Evolutionary conservation across 2,113 vertebrate species (phyloP).

Genomic region (Indicator indicator): DNA sequence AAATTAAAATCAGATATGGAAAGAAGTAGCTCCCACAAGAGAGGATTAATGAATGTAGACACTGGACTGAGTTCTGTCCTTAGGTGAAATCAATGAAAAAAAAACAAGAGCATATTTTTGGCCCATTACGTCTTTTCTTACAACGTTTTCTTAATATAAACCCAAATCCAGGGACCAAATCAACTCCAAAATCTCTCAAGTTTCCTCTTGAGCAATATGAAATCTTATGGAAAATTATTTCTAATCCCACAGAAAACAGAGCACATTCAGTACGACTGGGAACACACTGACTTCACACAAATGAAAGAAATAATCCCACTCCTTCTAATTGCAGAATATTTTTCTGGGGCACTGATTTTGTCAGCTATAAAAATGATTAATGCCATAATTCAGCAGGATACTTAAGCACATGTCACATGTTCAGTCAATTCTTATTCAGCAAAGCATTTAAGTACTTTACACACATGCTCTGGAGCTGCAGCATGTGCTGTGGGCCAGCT

Average conservation of each 20-base stretch:
- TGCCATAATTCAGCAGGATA: constrained; percentile 59
- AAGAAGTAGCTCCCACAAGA: constrained; percentile 43
- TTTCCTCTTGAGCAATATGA: constrained; percentile 68
- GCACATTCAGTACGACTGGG: constrained; percentile 43
- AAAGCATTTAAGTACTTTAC: constrained; percentile 68
- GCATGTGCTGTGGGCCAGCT: constrained; percentile 17
- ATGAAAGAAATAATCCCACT: constrained; percentile 66
- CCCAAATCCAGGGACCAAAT: constrained; percentile 57
- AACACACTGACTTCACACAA: constrained; percentile 60
- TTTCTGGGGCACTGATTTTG: constrained; percentile 72
- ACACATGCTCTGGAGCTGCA: constrained; percentile 62
- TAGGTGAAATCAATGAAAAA: constrained; percentile 49
- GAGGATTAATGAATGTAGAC: constrained; percentile 31
- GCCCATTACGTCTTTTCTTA: constrained; percentile 12
- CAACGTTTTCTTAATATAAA: constrained; percentile 53
- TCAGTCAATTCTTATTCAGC: constrained; percentile 69
- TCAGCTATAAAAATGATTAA: constrained; percentile 73
- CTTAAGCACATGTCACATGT: constrained; percentile 75
- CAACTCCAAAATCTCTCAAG: constrained; percentile 50
- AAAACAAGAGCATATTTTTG: constrained; percentile 43
- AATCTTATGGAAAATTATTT: constrained; percentile 63
- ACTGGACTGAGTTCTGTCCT: constrained; percentile 6
- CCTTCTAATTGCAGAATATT: constrained; percentile 72
- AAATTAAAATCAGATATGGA: constrained; percentile 55
- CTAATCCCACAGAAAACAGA: constrained; percentile 64